A percentile compares a stretch with the other conserved stretches of the same genome.
Conservation (phyloP, 1,140 invertebrate genomes). For the Apis laboriosa region DNA sequence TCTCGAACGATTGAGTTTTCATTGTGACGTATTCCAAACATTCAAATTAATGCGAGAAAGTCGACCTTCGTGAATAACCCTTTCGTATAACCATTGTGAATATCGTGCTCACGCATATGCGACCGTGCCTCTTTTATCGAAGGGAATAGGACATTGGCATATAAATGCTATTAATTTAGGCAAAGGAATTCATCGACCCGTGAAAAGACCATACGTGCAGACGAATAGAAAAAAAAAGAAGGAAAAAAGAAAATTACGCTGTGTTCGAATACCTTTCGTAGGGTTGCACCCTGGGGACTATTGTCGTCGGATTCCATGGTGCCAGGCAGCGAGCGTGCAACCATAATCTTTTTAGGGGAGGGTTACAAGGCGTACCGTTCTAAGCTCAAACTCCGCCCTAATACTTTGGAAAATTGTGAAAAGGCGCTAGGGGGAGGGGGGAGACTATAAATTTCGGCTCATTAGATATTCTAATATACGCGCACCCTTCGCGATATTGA, state of each 20-base stretch:
- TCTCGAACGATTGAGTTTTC: slow-evolving; percentile 40
- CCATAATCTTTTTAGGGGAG: slow-evolving; percentile 52
- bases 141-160: slow-evolving; percentile 62
- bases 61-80: neutral
- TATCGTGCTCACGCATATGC: slow-evolving; percentile 68
- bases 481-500: slow-evolving; percentile 28
- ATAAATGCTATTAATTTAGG: slow-evolving; percentile 78
- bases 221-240: slow-evolving; percentile 46
- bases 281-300: slow-evolving; percentile 73
- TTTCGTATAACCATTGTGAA: slow-evolving; percentile 18
- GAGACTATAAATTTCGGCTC: slow-evolving; percentile 36
- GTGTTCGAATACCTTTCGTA: slow-evolving; percentile 64
- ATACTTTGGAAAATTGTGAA: slow-evolving; percentile 31
- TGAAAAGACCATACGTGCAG: slow-evolving; percentile 69
- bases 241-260: slow-evolving; percentile 60
- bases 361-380: slow-evolving; percentile 26
- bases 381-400: slow-evolving; percentile 56
- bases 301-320: slow-evolving; percentile 66
- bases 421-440: neutral
- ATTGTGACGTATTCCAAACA: slow-evolving; percentile 5
- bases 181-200: slow-evolving; percentile 75
- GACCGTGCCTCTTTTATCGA: slow-evolving; percentile 15
- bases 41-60: slow-evolving; percentile 42
- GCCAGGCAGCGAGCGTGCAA: slow-evolving; percentile 58
- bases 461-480: slow-evolving; percentile 49